Percentiles rank a stretch among this genome's conserved stretches.
Evolutionary conservation across 2,888 invertebrate species (phyloP).

Genomic region (Nephrocerus scutellatus): DNA sequence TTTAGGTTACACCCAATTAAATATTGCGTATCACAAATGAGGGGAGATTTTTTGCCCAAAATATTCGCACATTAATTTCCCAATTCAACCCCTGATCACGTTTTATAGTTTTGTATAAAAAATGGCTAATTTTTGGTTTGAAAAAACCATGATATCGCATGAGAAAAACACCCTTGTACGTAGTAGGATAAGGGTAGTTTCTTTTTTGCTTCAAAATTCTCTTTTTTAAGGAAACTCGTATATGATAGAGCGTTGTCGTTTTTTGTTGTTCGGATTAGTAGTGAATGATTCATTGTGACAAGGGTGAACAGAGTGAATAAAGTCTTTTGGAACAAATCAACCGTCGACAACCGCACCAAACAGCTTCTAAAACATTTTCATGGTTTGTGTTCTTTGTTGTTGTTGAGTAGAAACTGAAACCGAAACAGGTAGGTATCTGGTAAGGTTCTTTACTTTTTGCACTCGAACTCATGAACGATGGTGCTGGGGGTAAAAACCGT

Average conservation of each 20-base stretch:
- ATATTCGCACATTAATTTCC: no score
- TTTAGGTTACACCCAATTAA: constrained; percentile 9
- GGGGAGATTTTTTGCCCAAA: constrained; percentile 4
- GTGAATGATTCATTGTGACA: no score
- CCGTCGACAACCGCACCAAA: no score
- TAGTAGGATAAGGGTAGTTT: constrained; percentile 11
- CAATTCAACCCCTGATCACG: constrained; percentile 7
- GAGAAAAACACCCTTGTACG: background rate
- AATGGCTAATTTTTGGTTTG: constrained; percentile 22
- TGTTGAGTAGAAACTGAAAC: constrained; percentile 12
- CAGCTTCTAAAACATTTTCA: no score
- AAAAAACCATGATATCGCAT: background rate
- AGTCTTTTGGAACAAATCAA: no score
- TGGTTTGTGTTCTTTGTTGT: constrained; percentile 21
- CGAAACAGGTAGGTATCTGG: constrained; percentile 13
- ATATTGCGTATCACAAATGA: no score
- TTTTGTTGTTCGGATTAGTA: no score
- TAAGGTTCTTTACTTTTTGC: constrained; percentile 18
- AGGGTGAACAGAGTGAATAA: no score
- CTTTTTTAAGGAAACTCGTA: no score
- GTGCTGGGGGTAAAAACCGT: no score
- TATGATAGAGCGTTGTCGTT: no score
- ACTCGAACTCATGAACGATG: constrained; percentile 16
- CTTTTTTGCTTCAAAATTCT: constrained; percentile 1
- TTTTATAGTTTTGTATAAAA: constrained; percentile 11